phyloP scores from a whole-genome alignment of 2,888 invertebrate species.

The Entomobrya proxima region DNA sequence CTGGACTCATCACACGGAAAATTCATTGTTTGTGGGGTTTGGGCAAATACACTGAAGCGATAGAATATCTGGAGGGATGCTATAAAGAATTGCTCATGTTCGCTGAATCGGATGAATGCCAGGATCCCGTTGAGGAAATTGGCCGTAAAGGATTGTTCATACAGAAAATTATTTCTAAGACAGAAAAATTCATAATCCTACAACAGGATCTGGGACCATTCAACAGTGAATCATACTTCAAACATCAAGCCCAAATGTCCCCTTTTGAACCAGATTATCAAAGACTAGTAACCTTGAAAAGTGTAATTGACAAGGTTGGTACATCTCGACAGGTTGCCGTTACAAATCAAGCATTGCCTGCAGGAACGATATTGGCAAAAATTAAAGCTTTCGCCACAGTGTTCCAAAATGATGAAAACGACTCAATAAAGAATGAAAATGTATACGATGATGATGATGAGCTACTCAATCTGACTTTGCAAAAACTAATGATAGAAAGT shows the following conservation, averaged over 20 bases:
- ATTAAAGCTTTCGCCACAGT: constrained; percentile 39
- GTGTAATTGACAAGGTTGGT: neutral
- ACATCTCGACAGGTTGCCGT: neutral
- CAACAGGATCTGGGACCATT: neutral
- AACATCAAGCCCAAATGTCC: neutral
- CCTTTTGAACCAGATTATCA: constrained; percentile 49
- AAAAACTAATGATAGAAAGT: constrained; percentile 26
- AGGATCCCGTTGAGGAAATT: neutral
- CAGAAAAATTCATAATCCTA: constrained; percentile 12
- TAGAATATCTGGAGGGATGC: constrained; percentile 3
- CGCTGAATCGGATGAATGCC: too few relatives aligned
- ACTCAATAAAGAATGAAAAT: too few relatives aligned
- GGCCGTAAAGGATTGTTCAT: constrained; percentile 28
- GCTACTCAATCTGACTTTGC: constrained; percentile 20
- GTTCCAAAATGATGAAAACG: neutral
- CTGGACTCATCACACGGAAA: constrained; percentile 47
- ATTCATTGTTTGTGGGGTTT: constrained; percentile 52
- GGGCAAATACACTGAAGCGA: constrained; percentile 38
- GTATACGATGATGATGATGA: neutral
- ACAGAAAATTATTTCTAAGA: constrained; percentile 20
- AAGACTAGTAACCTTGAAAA: neutral
- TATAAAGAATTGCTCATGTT: neutral
- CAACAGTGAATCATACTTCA: neutral
- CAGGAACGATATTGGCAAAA: constrained; percentile 34
- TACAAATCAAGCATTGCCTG: neutral